Conservation (phyloP, 92 coral and sea anemone genomes). For the Heteractis magnifica region DNA sequence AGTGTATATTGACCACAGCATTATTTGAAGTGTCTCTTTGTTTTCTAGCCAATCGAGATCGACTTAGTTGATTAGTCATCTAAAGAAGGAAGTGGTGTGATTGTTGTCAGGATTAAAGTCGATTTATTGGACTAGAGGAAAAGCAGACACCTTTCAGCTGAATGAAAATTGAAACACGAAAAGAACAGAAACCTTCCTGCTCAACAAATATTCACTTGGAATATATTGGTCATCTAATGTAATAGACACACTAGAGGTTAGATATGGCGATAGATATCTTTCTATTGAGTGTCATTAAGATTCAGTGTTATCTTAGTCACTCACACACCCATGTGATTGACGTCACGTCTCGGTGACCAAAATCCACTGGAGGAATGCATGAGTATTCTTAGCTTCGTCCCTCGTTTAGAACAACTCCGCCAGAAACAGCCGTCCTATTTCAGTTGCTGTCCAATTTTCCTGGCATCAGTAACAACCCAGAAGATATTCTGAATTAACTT, state of each 20-base stretch:
- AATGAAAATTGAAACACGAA: not conserved
- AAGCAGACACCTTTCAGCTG: not conserved
- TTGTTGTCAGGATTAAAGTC: not conserved
- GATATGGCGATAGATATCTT: not conserved
- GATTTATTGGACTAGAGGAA: not conserved
- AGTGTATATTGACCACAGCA: not conserved
- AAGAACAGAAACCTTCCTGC: not conserved
- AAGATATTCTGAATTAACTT: not conserved
- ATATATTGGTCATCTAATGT: not conserved
- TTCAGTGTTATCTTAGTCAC: constrained; percentile 10
- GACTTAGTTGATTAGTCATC: not conserved
- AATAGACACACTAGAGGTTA: not conserved
- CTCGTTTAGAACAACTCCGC: not conserved
- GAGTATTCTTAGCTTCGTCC: not conserved
- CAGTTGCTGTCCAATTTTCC: not conserved
- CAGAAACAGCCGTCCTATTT: not conserved
- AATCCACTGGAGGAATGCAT: constrained; percentile 1
- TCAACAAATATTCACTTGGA: not conserved
- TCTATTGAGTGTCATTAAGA: not conserved
- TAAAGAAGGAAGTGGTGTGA: not conserved
- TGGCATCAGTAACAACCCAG: not conserved
- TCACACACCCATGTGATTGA: constrained; percentile 25
- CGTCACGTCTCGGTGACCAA: constrained; percentile 19
- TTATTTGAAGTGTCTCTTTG: not conserved
- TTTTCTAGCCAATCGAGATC: not conserved